Conservation (phyloP, 1,140 invertebrate species). For the Delia radicum region DNA sequence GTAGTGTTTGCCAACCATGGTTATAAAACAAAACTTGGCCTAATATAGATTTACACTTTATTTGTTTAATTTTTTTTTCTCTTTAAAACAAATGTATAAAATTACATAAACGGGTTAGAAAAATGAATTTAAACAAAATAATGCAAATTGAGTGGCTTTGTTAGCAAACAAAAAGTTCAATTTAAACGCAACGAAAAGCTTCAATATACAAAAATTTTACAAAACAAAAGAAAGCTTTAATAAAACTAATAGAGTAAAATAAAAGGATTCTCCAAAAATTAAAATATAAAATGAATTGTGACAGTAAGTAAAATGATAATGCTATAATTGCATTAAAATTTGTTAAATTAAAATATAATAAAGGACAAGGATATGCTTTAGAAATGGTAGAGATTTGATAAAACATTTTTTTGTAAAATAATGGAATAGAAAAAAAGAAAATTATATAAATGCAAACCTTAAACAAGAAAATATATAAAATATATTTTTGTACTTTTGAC, state of each 20-base stretch:
- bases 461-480: background rate
- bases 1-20: too few species aligned
- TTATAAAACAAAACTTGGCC: too few species aligned
- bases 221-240: constrained; percentile 17
- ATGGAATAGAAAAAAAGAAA: too few species aligned
- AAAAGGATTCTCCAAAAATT: too few species aligned
- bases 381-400: background rate
- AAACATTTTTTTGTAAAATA: background rate
- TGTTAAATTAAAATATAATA: background rate
- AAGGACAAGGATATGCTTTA: too few species aligned
- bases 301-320: background rate
- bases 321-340: background rate
- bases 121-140: background rate
- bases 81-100: background rate
- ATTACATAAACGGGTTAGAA: background rate
- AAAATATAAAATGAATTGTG: background rate
- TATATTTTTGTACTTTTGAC: constrained; percentile 19
- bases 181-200: constrained; percentile 17
- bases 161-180: constrained; percentile 4
- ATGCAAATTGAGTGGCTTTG: background rate
- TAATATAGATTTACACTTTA: too few species aligned
- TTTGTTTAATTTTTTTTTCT: background rate
- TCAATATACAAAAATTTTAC: background rate
- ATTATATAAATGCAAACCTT: background rate
- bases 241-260: background rate